These are phyloP conservation scores for Mesorhabditis sp. DNA, from an alignment of 2,888 invertebrate genomes.

Conservation along the genomic window DNA sequence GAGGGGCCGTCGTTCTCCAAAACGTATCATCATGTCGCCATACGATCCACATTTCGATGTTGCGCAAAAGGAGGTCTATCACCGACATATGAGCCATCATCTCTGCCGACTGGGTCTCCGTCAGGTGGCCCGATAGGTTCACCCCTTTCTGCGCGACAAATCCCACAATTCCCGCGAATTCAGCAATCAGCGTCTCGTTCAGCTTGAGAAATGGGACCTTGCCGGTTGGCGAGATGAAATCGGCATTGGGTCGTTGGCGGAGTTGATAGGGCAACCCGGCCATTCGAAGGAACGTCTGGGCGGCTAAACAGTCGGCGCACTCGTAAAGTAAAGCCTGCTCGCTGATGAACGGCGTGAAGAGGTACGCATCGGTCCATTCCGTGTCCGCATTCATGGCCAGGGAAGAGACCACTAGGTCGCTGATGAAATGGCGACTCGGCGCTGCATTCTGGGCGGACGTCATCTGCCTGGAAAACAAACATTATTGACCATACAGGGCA, in stretches of 20 bases:
- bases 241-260: slow-evolving; percentile 82
- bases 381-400: slow-evolving; percentile 40
- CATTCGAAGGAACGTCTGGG: slow-evolving; percentile 89
- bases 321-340: slow-evolving; percentile 84
- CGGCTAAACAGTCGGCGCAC: slow-evolving; percentile 86
- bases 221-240: slow-evolving; percentile 86
- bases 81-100: slow-evolving; percentile 89
- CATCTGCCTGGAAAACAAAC: background rate
- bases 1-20: slow-evolving; percentile 72
- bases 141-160: slow-evolving; percentile 82
- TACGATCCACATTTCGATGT: slow-evolving; percentile 85
- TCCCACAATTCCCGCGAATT: slow-evolving; percentile 84
- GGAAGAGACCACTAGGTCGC: slow-evolving; percentile 31
- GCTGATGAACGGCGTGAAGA: slow-evolving; percentile 46
- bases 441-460: background rate
- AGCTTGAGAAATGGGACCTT: slow-evolving; percentile 83
- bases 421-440: slow-evolving; percentile 28
- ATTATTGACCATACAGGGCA: background rate
- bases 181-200: slow-evolving; percentile 81
- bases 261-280: slow-evolving; percentile 78
- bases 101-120: slow-evolving; percentile 77
- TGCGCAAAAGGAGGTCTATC: slow-evolving; percentile 75
- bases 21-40: slow-evolving; percentile 80
- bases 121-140: slow-evolving; percentile 71
- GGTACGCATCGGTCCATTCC: slow-evolving; percentile 46